Percentiles rank a stretch among this genome's conserved stretches.
Conservation (phyloP, 2,888 invertebrate species). For the Drosophila demipolita region DNA sequence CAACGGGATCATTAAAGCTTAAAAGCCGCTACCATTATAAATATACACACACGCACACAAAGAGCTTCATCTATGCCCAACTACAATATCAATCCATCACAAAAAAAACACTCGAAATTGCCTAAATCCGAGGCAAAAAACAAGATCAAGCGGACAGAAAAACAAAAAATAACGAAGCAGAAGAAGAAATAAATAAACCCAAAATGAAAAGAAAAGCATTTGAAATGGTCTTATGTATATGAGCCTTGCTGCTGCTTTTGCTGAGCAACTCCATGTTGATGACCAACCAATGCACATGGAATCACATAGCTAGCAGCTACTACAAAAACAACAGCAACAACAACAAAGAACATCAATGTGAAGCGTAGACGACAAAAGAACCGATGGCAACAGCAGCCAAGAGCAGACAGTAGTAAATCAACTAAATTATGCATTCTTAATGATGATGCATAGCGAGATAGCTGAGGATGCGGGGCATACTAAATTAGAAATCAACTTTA, state of each 20-base stretch:
- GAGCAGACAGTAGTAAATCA: conserved; percentile 65
- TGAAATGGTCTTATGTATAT: conserved; percentile 61
- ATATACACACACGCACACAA: conserved; percentile 16
- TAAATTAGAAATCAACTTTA: conserved; percentile 1
- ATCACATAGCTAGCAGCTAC: conserved; percentile 50
- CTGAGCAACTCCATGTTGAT: conserved; percentile 37
- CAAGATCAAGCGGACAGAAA: conserved; percentile 69
- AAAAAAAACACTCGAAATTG: conserved; percentile 60
- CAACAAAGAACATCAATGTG: conserved; percentile 17
- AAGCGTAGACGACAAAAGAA: conserved; percentile 33
- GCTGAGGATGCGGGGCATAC: conserved; percentile 19
- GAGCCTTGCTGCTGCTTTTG: conserved; percentile 23
- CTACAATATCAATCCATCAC: conserved; percentile 76
- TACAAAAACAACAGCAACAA: conserved; percentile 13
- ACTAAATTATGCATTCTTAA: conserved; percentile 68
- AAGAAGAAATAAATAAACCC: conserved; percentile 65
- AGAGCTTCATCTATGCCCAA: conserved; percentile 18
- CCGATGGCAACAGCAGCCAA: conserved; percentile 23
- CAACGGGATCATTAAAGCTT: conserved; percentile 57
- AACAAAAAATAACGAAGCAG: conserved; percentile 26
- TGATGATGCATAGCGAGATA: conserved; percentile 1
- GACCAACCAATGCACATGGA: conserved; percentile 59
- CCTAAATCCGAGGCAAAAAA: conserved; percentile 66
- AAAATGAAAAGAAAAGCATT: conserved; percentile 75
- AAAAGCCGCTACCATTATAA: conserved; percentile 39